Evolutionary conservation across 2,113 vertebrate genomes (phyloP), one percentile per base, ranked within the genome.

Genomic region (Anarrhichthys ocellatus): DNA sequence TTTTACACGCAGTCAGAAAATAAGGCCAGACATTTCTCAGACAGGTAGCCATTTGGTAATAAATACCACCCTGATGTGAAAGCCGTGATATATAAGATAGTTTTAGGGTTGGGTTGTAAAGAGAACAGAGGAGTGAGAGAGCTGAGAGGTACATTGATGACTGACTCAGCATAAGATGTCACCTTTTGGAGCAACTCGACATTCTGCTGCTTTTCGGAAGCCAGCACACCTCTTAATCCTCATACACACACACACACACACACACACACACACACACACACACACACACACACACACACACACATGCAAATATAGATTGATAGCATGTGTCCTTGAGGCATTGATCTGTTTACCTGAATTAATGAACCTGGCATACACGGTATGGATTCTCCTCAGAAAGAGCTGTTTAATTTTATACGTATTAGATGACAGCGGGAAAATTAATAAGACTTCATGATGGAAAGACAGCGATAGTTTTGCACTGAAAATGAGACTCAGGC

Each of bases 321-420:
- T 85, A 76, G 77, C 13, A 27, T 80, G 75, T 84, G 74, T 85
- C 89, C 79, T 86, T 85, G 89, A 84, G 52, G 64, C 69, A 91
- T 89, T 86, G 88, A 92, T 92, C 80, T 86, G 77, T 90, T 91
- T 80, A 67, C 42, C 72, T 74, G 54, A 82, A 73, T 80, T 82
- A 80, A 91, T 88, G 80, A 78, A 85, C 61, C 58, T 76, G 52
- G n/a, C 8, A 2, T 59, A 73, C n/a, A 72, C 64, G 29, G 7
- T 82, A 84, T 76, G 40, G 80, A 83, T 76, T 86, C 52, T 78
- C 22, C 34, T 5, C 71, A 17, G 50, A 82, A 59, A 66, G 22
- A 70, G 63, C n/a, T 70, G 76, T 78, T 80, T 85, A 54, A 29
- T 73, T 83, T 84, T 85, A 71, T 32, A 82, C 32, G 71, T 71